phyloP scores from a whole-genome alignment of 2,888 invertebrate genomes.

The Phorcus lineatus region DNA sequence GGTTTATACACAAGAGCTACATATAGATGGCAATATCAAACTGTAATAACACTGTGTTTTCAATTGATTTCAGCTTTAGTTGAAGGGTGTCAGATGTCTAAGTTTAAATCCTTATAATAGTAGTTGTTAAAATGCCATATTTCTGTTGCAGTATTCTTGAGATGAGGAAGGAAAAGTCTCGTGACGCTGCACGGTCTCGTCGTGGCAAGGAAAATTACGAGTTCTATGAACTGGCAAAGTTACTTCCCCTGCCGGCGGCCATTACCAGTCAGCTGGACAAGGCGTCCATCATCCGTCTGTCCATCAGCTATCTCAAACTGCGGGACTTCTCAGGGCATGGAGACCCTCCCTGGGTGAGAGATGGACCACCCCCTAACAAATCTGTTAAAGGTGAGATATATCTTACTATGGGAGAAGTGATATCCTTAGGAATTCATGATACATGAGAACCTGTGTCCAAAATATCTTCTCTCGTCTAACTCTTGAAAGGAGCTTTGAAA shows the following conservation, averaged over 20 bases:
- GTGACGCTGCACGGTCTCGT: conserved; percentile 94
- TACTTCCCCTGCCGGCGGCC: conserved; percentile 93
- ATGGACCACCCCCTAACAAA: conserved; percentile 52
- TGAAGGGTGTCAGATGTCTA: not conserved
- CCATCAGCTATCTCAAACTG: conserved; percentile 97
- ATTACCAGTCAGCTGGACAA: conserved; percentile 98
- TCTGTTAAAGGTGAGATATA: conserved; percentile 55
- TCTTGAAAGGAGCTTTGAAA: too few relatives aligned
- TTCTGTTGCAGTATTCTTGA: conserved; percentile 70
- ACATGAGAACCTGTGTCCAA: too few relatives aligned
- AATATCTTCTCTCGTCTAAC: too few relatives aligned
- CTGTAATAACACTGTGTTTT: too few relatives aligned
- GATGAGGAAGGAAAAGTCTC: conserved; percentile 91
- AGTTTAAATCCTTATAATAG: not conserved
- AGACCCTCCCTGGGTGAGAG: conserved; percentile 92
- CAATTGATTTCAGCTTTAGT: not conserved
- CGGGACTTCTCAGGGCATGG: conserved; percentile 96
- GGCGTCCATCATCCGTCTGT: conserved; percentile 94
- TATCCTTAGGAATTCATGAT: too few relatives aligned
- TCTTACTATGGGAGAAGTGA: too few relatives aligned
- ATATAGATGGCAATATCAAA: too few relatives aligned
- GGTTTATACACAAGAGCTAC: too few relatives aligned
- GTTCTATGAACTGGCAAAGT: conserved; percentile 93
- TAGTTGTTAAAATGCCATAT: not conserved
- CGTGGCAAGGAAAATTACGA: conserved; percentile 98